Base-by-base conservation (phyloP, 2,888 invertebrate species). In the Iselma pallidipennis region DNA sequence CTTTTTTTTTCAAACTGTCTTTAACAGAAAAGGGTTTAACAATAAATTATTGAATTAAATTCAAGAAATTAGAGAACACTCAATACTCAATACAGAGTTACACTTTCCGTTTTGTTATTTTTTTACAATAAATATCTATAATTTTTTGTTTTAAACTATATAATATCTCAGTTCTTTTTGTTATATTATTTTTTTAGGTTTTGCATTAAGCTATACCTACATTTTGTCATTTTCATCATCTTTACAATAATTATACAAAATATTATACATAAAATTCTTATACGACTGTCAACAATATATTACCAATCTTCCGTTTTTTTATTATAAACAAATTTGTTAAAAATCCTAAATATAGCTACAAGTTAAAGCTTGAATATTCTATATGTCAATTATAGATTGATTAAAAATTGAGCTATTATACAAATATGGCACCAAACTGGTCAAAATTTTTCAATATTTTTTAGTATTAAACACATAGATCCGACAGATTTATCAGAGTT, bases 381-480 rank as follows among this genome's bases (percentile, higher is more conserved):
- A 73, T 73, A 73, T 78, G 70, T 71, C 63, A 66, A n/a, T n/a
- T n/a, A n/a, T 73, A 74, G 76, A 76, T 74, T 72, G 76, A 76
- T 78, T 79, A 78, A 81, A 82, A 82, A 81, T 82, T 82, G 82
- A 82, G 82, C 82, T 80, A 74, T 79, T 80, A 80, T 80, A 78
- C 81, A 81, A 80, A 79, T 80, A 81, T 80, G 81, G 81, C 81
- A 81, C 81, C 81, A 75, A 78, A 79, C 76, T 81, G 81, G 81
- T 81, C 81, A 78, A 76, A 76, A 75, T 78, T 77, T n/a, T 76
- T 73, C 76, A 72, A 68, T 28, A 23, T 74, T 74, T 73, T 71
- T 73, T 73, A 69, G 65, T 45, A 23, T 45, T 33, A n/a, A 14
- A 6, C n/a, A 23, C 23, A 23, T 1, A 1, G 42, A 12, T 42